phyloP scores from a whole-genome alignment of 1,140 invertebrate species.

The Ooceraea biroi region DNA sequence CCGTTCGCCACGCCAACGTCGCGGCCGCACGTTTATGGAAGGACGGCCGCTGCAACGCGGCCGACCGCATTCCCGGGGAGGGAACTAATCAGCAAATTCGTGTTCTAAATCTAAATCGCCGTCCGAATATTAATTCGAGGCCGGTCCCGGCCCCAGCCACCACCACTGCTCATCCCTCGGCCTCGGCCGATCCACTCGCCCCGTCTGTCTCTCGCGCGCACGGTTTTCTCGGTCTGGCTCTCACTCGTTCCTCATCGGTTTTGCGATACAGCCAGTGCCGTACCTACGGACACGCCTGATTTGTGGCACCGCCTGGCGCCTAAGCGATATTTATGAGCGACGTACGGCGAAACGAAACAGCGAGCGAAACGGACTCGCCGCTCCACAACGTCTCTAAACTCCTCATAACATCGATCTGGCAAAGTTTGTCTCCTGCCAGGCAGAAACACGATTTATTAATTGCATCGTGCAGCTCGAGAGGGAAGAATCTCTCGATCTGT shows the following conservation, averaged over 20 bases:
- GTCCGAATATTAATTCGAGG: constrained; percentile 78
- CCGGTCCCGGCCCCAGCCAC: constrained; percentile 20
- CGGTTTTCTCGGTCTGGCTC: constrained; percentile 50
- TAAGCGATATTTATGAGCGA: constrained; percentile 75
- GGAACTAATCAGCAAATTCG: constrained; percentile 79
- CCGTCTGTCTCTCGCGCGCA: constrained; percentile 23
- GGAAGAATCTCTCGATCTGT: too few relatives aligned
- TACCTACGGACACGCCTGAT: constrained; percentile 69
- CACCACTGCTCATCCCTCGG: neutral
- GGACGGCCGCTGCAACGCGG: constrained; percentile 60
- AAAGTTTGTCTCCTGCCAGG: constrained; percentile 9
- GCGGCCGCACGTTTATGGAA: constrained; percentile 65
- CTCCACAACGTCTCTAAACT: constrained; percentile 24
- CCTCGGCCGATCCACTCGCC: neutral
- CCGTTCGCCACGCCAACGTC: neutral
- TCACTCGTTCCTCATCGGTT: constrained; percentile 69
- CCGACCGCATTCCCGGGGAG: constrained; percentile 67
- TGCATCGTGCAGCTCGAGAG: neutral
- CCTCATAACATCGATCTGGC: constrained; percentile 51
- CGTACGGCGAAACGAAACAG: constrained; percentile 72
- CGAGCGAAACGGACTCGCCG: constrained; percentile 14
- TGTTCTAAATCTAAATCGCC: constrained; percentile 79
- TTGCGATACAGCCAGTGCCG: constrained; percentile 73
- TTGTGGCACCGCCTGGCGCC: constrained; percentile 72
- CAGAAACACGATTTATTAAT: constrained; percentile 3